Evolutionary conservation across 2,888 invertebrate species (phyloP).

Genomic region (Latheticus oryzae): DNA sequence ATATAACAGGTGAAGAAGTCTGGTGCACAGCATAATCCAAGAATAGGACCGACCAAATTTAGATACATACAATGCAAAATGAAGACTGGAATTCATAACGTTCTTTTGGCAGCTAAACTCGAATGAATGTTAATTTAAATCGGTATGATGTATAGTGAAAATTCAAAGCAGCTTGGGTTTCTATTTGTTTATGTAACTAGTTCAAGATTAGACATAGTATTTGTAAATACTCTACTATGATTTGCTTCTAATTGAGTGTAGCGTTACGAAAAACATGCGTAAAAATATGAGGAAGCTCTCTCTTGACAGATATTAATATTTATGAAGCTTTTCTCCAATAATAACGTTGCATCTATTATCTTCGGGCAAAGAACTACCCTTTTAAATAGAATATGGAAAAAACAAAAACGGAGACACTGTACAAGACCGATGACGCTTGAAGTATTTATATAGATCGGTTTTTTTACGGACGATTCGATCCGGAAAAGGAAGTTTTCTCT

Average conservation of each 20-base stretch:
- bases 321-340: conserved; percentile 8
- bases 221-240: conserved; percentile 33
- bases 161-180: conserved; percentile 9
- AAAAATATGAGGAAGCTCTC: conserved; percentile 16
- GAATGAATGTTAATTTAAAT: too few relatives aligned
- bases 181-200: conserved; percentile 24
- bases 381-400: too few relatives aligned
- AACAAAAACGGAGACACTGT: conserved; percentile 12
- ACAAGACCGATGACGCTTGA: conserved; percentile 42
- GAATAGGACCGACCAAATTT: conserved; percentile 28
- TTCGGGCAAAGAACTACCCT: too few relatives aligned
- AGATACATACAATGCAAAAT: conserved; percentile 29
- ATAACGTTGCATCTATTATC: conserved; percentile 1
- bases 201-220: conserved; percentile 33
- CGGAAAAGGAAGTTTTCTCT: conserved; percentile 51
- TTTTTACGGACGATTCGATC: conserved; percentile 44
- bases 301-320: conserved; percentile 26
- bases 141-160: conserved; percentile 27
- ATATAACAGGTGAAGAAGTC: conserved; percentile 13
- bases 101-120: too few relatives aligned
- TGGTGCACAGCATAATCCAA: background rate
- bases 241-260: conserved; percentile 36
- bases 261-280: conserved; percentile 34
- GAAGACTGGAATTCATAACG: background rate
- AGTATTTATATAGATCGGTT: conserved; percentile 43